Evolutionary conservation across 2,888 invertebrate species (phyloP).

Genomic region (Blomia tropicalis): DNA sequence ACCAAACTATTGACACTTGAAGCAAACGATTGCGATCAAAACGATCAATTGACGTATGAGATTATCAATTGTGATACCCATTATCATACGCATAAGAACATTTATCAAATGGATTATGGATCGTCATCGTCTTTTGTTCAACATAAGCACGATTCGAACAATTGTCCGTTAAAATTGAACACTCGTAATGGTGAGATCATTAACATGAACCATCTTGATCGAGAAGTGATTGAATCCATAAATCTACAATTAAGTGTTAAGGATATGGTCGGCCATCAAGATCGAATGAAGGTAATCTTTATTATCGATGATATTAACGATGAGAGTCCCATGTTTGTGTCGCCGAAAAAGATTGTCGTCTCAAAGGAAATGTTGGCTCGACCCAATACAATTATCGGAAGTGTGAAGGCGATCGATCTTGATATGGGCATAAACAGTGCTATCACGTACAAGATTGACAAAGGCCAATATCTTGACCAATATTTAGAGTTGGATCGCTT

Average conservation of each 20-base stretch:
- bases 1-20: conserved; percentile 13
- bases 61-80: conserved; percentile 18
- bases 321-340: conserved; percentile 73
- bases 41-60: conserved; percentile 2
- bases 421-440: conserved; percentile 81
- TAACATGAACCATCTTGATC: conserved; percentile 22
- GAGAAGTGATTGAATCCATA: conserved; percentile 31
- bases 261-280: conserved; percentile 43
- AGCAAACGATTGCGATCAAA: conserved; percentile 20
- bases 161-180: conserved; percentile 33
- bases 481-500: conserved; percentile 52
- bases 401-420: conserved; percentile 60
- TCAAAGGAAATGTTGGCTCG: conserved; percentile 38
- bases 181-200: conserved; percentile 33
- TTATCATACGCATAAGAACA: conserved; percentile 11
- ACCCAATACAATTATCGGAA: conserved; percentile 30
- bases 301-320: conserved; percentile 86
- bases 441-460: conserved; percentile 72
- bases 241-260: neutral
- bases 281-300: conserved; percentile 77
- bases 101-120: neutral
- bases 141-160: conserved; percentile 22
- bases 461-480: conserved; percentile 40
- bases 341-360: conserved; percentile 71
- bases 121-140: no score